Conservation (phyloP, 2,113 vertebrate species). For the Albula goreensis region DNA sequence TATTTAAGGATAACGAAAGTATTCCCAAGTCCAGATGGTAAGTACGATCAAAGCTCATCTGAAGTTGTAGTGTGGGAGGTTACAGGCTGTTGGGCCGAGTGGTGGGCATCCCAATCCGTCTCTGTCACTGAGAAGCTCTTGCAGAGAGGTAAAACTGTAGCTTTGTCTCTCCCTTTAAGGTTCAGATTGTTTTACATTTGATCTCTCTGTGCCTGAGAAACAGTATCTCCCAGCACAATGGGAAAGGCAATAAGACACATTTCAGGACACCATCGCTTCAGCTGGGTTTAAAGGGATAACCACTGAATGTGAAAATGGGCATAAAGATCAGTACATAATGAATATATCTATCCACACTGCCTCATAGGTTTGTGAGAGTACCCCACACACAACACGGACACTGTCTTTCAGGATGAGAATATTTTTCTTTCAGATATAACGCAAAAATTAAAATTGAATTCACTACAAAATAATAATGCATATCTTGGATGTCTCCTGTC, state of each 20-base stretch:
- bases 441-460: neutral
- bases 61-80: neutral
- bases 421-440: neutral
- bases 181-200: neutral
- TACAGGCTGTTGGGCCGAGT: no score
- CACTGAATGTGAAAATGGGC: neutral
- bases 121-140: neutral
- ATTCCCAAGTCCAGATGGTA: neutral
- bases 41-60: neutral
- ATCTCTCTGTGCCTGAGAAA: neutral
- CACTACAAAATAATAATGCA: neutral
- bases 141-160: no score
- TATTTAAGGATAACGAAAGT: neutral
- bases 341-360: neutral
- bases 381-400: neutral
- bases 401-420: neutral
- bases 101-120: neutral
- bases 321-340: neutral
- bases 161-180: neutral
- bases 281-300: neutral
- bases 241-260: neutral
- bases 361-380: neutral
- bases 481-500: no score
- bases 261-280: neutral
- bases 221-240: neutral